These are phyloP conservation scores for Sebastes cheni DNA, from an alignment of 2,797 vertebrate genomes.

Conservation along the genomic window DNA sequence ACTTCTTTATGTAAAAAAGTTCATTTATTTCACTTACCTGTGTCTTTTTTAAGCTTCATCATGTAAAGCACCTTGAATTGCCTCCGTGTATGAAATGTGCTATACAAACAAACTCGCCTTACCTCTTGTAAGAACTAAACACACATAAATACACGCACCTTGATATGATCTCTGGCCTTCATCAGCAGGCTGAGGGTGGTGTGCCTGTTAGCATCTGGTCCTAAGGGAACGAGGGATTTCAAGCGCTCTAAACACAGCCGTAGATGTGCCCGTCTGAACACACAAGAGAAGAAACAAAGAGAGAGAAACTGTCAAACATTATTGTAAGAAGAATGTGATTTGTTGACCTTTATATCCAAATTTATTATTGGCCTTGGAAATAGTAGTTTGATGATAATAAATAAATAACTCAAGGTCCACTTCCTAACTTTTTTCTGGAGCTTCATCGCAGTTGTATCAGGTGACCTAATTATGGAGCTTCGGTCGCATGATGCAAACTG, in stretches of 20 bases:
- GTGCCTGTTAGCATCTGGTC: constrained; percentile 89
- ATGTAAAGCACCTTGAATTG: not conserved
- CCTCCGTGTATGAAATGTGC: not conserved
- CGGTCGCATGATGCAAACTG: too few species aligned
- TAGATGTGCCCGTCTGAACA: constrained; percentile 89
- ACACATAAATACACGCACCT: constrained; percentile 76
- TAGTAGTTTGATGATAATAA: too few species aligned
- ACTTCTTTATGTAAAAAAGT: not conserved
- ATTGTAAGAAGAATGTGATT: not conserved
- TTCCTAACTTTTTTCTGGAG: not conserved
- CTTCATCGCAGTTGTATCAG: not conserved
- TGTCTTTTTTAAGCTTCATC: not conserved
- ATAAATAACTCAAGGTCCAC: too few species aligned
- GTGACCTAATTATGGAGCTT: too few species aligned
- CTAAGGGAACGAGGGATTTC: constrained; percentile 91
- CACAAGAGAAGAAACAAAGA: constrained; percentile 22
- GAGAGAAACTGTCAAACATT: not conserved
- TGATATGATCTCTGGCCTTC: constrained; percentile 93
- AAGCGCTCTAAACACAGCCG: constrained; percentile 93
- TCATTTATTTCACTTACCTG: not conserved
- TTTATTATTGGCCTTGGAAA: too few species aligned
- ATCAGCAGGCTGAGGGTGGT: constrained; percentile 94
- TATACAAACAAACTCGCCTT: not conserved
- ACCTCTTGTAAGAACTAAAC: not conserved
- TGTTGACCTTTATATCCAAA: not conserved